Evolutionary conservation across 2,113 vertebrate species (phyloP).

Genomic region (Laterallus jamaicensis): DNA sequence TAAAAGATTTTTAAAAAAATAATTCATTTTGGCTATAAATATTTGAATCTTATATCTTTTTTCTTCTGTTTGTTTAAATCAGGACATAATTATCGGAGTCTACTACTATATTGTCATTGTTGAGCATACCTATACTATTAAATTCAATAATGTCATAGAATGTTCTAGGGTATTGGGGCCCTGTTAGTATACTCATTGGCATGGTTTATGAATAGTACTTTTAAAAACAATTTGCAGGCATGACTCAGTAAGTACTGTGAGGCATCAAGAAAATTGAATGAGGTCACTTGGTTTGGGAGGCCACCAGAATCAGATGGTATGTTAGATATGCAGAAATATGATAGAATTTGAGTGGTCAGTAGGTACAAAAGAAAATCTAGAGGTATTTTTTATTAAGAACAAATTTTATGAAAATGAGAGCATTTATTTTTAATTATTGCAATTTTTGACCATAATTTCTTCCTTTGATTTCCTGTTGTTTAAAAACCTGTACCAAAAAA

Average conservation of each 20-base stretch:
- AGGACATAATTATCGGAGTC: background rate
- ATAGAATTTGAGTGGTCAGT: background rate
- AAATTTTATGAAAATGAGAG: background rate
- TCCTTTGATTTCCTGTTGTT: background rate
- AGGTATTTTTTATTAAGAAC: background rate
- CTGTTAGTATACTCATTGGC: background rate
- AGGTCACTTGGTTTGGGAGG: background rate
- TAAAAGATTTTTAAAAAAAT: background rate
- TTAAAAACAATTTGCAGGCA: background rate
- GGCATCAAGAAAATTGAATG: background rate
- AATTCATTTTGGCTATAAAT: background rate
- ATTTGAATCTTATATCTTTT: background rate
- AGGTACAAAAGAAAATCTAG: background rate
- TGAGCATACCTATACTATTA: background rate
- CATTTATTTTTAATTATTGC: background rate
- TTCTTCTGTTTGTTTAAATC: background rate
- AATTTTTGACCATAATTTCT: background rate
- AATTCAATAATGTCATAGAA: background rate
- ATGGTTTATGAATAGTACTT: fast-evolving
- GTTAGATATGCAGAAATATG: background rate
- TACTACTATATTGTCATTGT: background rate
- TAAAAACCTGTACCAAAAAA: background rate
- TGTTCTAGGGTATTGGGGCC: background rate
- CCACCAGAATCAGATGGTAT: background rate
- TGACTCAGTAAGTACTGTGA: background rate